Evolutionary conservation across 2,797 vertebrate genomes (phyloP).

Genomic region (Pantherophis alleghaniensis): DNA sequence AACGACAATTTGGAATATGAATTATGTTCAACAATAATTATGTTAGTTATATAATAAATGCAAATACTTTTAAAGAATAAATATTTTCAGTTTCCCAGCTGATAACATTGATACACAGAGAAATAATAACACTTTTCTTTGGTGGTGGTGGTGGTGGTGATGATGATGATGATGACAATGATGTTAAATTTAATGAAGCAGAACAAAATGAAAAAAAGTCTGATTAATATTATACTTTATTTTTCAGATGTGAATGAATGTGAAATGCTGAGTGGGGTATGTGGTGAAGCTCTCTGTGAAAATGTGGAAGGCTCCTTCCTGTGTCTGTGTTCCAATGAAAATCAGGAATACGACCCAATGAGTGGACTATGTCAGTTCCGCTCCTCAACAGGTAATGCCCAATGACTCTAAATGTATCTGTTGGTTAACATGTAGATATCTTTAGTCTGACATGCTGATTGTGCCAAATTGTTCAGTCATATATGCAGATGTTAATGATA

Average conservation of each 20-base stretch:
- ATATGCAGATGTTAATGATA: not conserved
- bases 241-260: constrained; percentile 93
- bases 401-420: not conserved
- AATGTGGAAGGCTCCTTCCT: constrained; percentile 89
- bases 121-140: constrained; percentile 40
- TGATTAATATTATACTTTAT: constrained; percentile 41
- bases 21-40: not conserved
- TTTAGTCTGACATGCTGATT: not conserved
- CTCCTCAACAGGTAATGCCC: constrained; percentile 76
- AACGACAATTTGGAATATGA: not conserved
- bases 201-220: constrained; percentile 23
- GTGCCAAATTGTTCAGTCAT: not conserved
- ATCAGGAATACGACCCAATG: constrained; percentile 87
- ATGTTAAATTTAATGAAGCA: not conserved
- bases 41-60: not conserved
- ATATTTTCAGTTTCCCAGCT: constrained; percentile 32
- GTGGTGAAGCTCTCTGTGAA: constrained; percentile 90
- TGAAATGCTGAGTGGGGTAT: constrained; percentile 86
- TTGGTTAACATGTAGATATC: not conserved
- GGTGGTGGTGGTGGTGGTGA: not conserved
- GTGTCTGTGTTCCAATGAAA: constrained; percentile 84
- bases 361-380: constrained; percentile 83
- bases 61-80: not conserved
- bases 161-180: not conserved
- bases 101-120: constrained; percentile 33